A percentile compares a stretch with the other conserved stretches of the same genome.
These are phyloP conservation scores for Zygothrica quintamaculata DNA, from an alignment of 2,888 invertebrate genomes.

Conservation along the genomic window DNA sequence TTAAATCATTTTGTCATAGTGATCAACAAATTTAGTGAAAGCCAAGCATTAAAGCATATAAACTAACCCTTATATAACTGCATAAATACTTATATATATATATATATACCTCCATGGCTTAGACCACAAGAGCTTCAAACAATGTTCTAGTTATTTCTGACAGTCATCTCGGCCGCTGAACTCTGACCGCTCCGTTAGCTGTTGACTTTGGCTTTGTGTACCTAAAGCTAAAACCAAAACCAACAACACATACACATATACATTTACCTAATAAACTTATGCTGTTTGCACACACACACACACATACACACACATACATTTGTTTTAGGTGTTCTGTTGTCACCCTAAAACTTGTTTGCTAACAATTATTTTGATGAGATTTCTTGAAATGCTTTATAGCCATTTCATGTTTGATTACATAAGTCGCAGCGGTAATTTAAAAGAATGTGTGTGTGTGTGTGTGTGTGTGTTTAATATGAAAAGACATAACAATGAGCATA, in stretches of 20 bases:
- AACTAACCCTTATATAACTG: constrained; percentile 50
- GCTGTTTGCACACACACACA: constrained; percentile 12
- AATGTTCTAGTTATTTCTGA: constrained; percentile 41
- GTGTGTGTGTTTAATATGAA: constrained; percentile 61
- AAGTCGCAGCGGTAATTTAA: constrained; percentile 57
- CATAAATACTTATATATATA: no score
- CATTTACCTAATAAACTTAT: constrained; percentile 30
- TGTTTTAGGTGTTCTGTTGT: constrained; percentile 32
- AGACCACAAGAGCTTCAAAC: constrained; percentile 19
- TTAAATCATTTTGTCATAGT: constrained; percentile 57
- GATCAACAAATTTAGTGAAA: constrained; percentile 53
- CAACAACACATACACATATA: no score
- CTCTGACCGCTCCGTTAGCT: constrained; percentile 47
- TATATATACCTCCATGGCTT: constrained; percentile 49
- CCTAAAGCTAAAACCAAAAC: constrained; percentile 2
- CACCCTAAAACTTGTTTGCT: constrained; percentile 57
- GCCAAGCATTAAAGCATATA: constrained; percentile 26
- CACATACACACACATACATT: no score
- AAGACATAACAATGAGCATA: constrained; percentile 55
- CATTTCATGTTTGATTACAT: constrained; percentile 57
- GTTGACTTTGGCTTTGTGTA: constrained; percentile 7
- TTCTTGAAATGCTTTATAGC: constrained; percentile 50
- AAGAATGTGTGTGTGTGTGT: constrained; percentile 63
- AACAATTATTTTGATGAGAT: constrained; percentile 52
- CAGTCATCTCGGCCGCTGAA: constrained; percentile 39